A percentile compares a stretch with the other conserved stretches of the same genome.
Evolutionary conservation across 2,797 vertebrate genomes (phyloP).

Genomic region (Nyctibius grandis): DNA sequence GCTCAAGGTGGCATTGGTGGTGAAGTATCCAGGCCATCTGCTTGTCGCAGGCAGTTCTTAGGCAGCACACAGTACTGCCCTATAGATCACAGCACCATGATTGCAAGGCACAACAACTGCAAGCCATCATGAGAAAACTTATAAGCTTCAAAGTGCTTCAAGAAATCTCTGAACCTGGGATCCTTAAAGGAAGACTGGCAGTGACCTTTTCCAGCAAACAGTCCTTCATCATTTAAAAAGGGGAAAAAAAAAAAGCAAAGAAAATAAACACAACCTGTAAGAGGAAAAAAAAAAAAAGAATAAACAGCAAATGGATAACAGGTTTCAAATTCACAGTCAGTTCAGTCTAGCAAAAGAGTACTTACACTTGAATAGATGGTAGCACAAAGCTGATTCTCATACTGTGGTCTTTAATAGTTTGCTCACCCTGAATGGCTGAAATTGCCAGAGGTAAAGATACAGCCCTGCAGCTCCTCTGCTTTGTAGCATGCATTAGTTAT

Average conservation of each 20-base stretch:
- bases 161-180: background rate
- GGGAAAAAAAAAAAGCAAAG: background rate
- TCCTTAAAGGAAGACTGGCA: background rate
- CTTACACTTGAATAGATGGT: background rate
- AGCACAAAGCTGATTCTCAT: background rate
- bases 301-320: background rate
- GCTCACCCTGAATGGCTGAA: background rate
- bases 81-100: background rate
- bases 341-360: background rate
- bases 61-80: background rate
- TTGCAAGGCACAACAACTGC: background rate
- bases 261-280: background rate
- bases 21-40: background rate
- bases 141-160: background rate
- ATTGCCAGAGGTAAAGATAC: background rate
- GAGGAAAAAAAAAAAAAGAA: fast-evolving
- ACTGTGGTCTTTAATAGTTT: background rate
- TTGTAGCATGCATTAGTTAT: background rate
- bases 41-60: background rate
- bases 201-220: background rate
- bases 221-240: background rate
- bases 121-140: background rate
- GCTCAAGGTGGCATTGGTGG: background rate
- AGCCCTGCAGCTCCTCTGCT: background rate
- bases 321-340: background rate